Conservation (phyloP, 2,888 invertebrate genomes). For the Caenorhabditis angaria region DNA sequence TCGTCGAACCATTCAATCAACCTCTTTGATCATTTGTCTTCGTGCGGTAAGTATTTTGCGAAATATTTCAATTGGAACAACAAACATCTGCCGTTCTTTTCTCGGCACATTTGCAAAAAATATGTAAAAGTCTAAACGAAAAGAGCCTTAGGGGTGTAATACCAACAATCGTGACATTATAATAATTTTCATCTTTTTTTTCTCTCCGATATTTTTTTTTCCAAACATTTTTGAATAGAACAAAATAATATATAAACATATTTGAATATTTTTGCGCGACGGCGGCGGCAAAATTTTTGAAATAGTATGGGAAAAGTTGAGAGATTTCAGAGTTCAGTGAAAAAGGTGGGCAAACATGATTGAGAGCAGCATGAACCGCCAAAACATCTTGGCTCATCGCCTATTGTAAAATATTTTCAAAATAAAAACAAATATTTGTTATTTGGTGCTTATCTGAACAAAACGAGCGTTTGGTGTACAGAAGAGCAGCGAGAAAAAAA, state of each 20-base stretch:
- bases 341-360: slow-evolving; percentile 41
- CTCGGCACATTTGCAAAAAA: not conserved
- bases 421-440: slow-evolving; percentile 13
- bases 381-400: slow-evolving; percentile 33
- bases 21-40: slow-evolving; percentile 6
- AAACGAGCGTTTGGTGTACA: not conserved
- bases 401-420: slow-evolving; percentile 6
- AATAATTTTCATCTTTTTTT: slow-evolving; percentile 38
- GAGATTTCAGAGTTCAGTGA: not conserved
- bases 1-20: slow-evolving; percentile 18
- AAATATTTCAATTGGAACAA: too few relatives aligned
- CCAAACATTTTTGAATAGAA: too few relatives aligned
- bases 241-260: too few relatives aligned
- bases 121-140: not conserved
- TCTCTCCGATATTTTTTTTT: too few relatives aligned
- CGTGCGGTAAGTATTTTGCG: too few relatives aligned
- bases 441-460: slow-evolving; percentile 11
- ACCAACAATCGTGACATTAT: slow-evolving; percentile 45
- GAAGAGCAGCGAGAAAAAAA: too few relatives aligned
- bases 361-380: slow-evolving; percentile 32
- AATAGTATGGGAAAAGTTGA: slow-evolving; percentile 17
- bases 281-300: slow-evolving; percentile 15
- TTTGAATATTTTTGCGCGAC: not conserved
- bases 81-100: not conserved
- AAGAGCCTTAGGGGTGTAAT: slow-evolving; percentile 26